Evolutionary conservation across 2,797 vertebrate species (phyloP), one percentile per base, ranked within the genome.

Genomic region (Pseudochromis fuscus): DNA sequence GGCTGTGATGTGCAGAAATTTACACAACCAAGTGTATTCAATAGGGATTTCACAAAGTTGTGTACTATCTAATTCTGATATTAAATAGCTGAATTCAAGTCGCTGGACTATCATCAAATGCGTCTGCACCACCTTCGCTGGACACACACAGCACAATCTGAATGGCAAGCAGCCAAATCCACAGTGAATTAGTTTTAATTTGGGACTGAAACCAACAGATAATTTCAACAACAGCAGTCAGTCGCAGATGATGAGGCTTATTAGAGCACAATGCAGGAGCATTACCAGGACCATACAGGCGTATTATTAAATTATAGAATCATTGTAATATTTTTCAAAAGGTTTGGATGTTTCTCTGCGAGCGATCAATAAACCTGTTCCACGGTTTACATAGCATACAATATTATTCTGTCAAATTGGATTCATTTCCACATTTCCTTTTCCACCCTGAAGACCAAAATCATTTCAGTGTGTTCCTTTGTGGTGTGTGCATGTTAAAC

Each of bases 401-500:
- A n/a, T n/a, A n/a, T n/a, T n/a, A n/a, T n/a, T n/a, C n/a, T n/a
- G n/a, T n/a, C n/a, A n/a, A n/a, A 35, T 12, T 9, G 12, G 33
- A 35, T 12, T 13, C 33, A 35, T 2, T 4, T 13, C 33, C 33
- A 35, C 33, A 35, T 35, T 35, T 4, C 23, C 12, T 18, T 42
- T 30, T 3, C 51, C 12, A 71, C 63, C 21, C 37, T 5, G 27
- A 64, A 18, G 21, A n/a, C 8, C 15, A 7, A 7, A 42, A 68
- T 52, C 31, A 52, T 49, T 57, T 76, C 49, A 42, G 7, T 42
- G 2, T 42, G 18, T 42, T n/a, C 38, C 57, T 44, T 21, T 60
- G 50, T 37, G 51, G 68, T 67, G 30, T 23, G 4, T 68, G 40
- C 33, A 46, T 42, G 56, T 72, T 77, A 37, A 77, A 72, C 74